Evolutionary conservation across 2,113 vertebrate genomes (phyloP).

Genomic region (Pelobates fuscus): DNA sequence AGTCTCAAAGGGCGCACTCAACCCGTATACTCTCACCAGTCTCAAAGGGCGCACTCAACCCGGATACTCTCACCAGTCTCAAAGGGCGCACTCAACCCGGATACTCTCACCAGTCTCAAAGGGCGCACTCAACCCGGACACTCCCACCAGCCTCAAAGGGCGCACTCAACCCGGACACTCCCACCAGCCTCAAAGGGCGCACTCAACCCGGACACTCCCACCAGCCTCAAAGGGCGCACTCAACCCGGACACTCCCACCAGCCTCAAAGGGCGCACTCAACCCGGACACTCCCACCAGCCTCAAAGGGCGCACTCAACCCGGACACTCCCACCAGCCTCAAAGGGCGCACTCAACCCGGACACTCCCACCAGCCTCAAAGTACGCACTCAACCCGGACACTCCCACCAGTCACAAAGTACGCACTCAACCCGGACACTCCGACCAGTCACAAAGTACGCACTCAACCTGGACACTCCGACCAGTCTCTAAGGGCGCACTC

Average conservation of each 20-base stretch:
- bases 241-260: not conserved
- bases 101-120: too few relatives aligned
- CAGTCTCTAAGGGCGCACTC: not conserved
- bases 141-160: too few relatives aligned
- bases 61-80: not conserved
- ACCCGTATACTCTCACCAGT: too few relatives aligned
- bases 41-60: not conserved
- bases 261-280: not conserved
- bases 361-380: not conserved
- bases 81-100: too few relatives aligned
- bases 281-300: not conserved
- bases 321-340: not conserved
- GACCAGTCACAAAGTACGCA: too few relatives aligned
- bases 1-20: not conserved
- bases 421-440: not conserved
- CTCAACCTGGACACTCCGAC: too few relatives aligned
- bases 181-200: too few relatives aligned
- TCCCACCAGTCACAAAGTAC: not conserved
- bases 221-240: not conserved
- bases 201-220: not conserved
- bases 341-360: not conserved
- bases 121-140: too few relatives aligned
- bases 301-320: not conserved
- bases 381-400: not conserved
- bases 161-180: too few relatives aligned